A percentile compares a stretch with the other conserved stretches of the same genome.
phyloP scores from a whole-genome alignment of 2,797 vertebrate genomes.

The Benthosema pterotum region DNA sequence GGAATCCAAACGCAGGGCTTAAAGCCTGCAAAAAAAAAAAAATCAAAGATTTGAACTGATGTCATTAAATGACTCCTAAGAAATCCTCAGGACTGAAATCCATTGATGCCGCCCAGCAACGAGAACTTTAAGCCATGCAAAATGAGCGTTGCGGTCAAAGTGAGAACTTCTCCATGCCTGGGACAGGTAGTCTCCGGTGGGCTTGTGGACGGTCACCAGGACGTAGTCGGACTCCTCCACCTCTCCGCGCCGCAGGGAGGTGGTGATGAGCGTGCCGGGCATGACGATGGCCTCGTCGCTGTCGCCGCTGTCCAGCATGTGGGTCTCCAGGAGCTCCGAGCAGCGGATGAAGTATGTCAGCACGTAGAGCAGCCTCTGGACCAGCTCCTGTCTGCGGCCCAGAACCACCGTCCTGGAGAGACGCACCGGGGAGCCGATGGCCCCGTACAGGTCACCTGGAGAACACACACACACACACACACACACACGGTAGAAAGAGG shows the following conservation, averaged over 20 bases:
- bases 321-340: constrained; percentile 95
- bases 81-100: too few species aligned
- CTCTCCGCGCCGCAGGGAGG: constrained; percentile 92
- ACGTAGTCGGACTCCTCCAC: constrained; percentile 98
- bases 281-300: constrained; percentile 93
- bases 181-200: constrained; percentile 86
- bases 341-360: constrained; percentile 99
- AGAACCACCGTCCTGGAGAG: constrained; percentile 92
- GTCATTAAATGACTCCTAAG: too few species aligned
- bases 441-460: constrained; percentile 95
- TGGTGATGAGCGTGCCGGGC: constrained; percentile 97
- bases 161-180: constrained; percentile 80
- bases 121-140: too few species aligned
- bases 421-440: constrained; percentile 95
- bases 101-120: too few species aligned
- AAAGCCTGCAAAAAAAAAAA: too few species aligned
- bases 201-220: constrained; percentile 94
- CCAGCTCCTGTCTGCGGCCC: constrained; percentile 92
- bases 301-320: constrained; percentile 91
- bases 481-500: neutral
- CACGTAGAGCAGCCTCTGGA: constrained; percentile 95
- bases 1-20: too few species aligned
- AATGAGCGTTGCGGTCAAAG: too few species aligned
- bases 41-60: too few species aligned
- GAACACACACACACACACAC: constrained; percentile 2